These are phyloP conservation scores for Drosophila picticornis DNA, from an alignment of 2,888 invertebrate species.

Conservation along the genomic window DNA sequence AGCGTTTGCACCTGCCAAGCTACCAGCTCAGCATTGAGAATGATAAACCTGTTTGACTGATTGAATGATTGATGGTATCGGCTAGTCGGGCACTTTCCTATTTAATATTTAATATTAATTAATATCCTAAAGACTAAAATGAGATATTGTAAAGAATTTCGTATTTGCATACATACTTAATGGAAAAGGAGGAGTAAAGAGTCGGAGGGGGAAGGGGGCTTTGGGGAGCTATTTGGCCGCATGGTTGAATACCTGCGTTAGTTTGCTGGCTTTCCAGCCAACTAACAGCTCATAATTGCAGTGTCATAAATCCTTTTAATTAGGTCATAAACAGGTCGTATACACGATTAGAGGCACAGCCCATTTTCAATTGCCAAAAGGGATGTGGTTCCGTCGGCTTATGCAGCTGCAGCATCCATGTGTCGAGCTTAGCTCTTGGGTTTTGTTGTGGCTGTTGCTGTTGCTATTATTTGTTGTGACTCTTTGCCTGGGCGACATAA, in stretches of 20 bases:
- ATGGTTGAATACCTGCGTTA: not conserved
- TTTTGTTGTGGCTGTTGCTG: not conserved
- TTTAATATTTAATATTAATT: not conserved
- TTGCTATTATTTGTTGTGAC: not conserved
- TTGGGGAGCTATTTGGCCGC: not conserved
- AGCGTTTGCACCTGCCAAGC: not conserved
- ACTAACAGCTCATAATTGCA: not conserved
- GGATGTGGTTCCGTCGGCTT: not conserved
- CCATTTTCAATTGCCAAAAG: not conserved
- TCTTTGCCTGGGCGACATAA: not conserved
- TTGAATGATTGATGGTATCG: not conserved
- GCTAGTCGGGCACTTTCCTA: not conserved
- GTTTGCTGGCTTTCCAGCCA: not conserved
- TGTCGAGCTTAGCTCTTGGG: not conserved
- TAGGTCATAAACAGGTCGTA: not conserved
- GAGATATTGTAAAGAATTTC: not conserved
- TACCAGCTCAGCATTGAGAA: not conserved
- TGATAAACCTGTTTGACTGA: not conserved
- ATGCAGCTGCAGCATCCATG: not conserved
- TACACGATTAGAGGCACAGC: not conserved
- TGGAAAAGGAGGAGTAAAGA: not conserved
- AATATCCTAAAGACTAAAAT: not conserved
- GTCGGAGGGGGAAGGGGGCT: not conserved
- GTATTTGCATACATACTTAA: not conserved
- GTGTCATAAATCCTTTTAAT: slow-evolving; percentile 4